These are phyloP conservation scores for Rhinolophus ferrumequinum DNA, from an alignment of 2,113 vertebrate species.

Conservation along the genomic window DNA sequence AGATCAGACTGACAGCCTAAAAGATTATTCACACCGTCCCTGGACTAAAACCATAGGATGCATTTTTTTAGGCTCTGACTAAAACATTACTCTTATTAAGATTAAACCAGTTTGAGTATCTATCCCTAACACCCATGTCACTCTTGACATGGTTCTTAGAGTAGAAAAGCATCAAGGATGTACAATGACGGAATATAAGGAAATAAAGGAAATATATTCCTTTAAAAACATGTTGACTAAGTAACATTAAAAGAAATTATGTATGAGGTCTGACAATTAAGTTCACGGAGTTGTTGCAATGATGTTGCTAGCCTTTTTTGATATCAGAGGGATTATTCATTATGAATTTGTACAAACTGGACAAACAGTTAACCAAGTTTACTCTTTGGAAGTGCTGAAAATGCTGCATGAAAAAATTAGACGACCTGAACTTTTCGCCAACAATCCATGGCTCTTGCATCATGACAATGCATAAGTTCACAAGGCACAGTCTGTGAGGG, in stretches of 20 bases:
- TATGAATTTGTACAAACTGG: no score
- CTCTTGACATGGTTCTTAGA: not conserved
- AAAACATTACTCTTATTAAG: not conserved
- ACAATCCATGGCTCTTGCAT: no score
- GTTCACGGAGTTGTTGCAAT: no score
- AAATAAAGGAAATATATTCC: not conserved
- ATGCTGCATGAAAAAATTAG: no score
- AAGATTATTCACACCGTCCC: not conserved
- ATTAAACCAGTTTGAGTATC: not conserved
- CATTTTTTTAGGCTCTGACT: not conserved
- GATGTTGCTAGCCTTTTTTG: no score
- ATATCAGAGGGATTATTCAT: no score
- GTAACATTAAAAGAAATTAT: not conserved
- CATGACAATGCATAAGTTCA: no score
- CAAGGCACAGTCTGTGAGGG: no score
- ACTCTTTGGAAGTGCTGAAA: no score
- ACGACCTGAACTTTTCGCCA: no score
- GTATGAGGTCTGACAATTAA: no score
- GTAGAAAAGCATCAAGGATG: not conserved
- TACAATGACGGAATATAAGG: not conserved
- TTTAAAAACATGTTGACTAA: not conserved
- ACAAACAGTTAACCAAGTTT: no score
- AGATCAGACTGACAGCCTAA: not conserved
- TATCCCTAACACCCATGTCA: not conserved
- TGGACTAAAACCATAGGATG: not conserved